phyloP scores from a whole-genome alignment of 2,797 vertebrate genomes.

The Liasis olivaceus region DNA sequence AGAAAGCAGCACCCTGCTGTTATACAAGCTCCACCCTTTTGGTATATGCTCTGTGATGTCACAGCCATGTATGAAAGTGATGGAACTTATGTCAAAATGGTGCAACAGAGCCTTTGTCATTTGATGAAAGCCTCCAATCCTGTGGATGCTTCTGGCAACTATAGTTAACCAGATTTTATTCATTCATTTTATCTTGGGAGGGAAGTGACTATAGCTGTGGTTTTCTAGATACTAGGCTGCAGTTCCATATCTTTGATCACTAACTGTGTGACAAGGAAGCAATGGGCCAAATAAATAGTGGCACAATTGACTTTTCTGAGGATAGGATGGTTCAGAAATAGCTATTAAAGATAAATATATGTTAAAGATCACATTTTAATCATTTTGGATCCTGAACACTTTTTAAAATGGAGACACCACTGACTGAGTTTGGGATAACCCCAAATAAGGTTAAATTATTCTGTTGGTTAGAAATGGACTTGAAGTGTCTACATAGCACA shows the following conservation, averaged over 20 bases:
- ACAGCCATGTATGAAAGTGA: too few species aligned
- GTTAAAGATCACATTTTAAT: neutral
- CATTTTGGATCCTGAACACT: neutral
- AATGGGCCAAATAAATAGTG: neutral
- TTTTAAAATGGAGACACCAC: neutral
- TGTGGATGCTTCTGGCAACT: neutral
- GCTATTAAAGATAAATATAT: neutral
- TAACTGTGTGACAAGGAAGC: neutral
- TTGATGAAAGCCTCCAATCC: neutral
- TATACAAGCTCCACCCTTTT: too few species aligned
- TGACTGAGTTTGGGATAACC: neutral
- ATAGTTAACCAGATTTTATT: neutral
- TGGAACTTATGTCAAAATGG: neutral
- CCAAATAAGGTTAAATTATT: neutral
- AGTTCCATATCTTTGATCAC: neutral
- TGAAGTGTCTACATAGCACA: neutral
- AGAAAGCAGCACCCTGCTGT: too few species aligned
- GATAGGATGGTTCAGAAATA: neutral
- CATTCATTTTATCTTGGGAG: neutral
- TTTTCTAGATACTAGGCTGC: neutral
- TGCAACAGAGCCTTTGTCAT: neutral
- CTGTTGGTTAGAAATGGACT: neutral
- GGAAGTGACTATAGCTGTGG: neutral
- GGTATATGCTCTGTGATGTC: too few species aligned
- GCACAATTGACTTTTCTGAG: neutral